Percentiles rank a stretch among this genome's conserved stretches.
phyloP scores from a whole-genome alignment of 2,797 vertebrate genomes.

The Sciaenops ocellatus region DNA sequence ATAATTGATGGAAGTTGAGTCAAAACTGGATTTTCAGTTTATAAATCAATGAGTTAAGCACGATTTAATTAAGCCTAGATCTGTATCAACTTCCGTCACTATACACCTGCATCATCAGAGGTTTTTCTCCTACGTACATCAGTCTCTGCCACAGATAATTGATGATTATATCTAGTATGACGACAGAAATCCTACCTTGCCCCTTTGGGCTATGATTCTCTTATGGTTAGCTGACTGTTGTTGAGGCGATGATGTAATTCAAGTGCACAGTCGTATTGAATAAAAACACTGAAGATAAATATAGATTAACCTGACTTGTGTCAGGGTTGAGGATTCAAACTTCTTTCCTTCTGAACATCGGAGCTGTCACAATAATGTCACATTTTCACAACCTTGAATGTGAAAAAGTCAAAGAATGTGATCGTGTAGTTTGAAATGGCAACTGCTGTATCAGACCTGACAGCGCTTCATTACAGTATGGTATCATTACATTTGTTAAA shows the following conservation, averaged over 20 bases:
- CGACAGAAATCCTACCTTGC: not conserved
- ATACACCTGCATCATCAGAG: slow-evolving; percentile 5
- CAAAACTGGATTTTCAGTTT: slow-evolving; percentile 30
- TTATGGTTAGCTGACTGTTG: not conserved
- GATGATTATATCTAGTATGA: not conserved
- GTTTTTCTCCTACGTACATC: slow-evolving; percentile 1
- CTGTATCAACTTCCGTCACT: slow-evolving; percentile 22
- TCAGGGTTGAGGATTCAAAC: not conserved
- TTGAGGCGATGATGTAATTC: not conserved
- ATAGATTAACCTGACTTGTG: no score
- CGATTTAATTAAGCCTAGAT: slow-evolving; percentile 32
- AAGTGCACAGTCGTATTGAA: not conserved
- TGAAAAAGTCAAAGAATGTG: not conserved
- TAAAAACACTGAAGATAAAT: not conserved
- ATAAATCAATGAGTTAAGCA: slow-evolving; percentile 26
- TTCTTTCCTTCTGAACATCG: not conserved
- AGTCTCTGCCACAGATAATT: not conserved
- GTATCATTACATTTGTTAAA: slow-evolving; percentile 6
- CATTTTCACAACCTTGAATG: not conserved
- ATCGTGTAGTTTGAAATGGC: not conserved
- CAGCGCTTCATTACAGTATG: not conserved
- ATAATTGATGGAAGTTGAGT: slow-evolving; percentile 25
- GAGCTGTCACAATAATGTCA: slow-evolving; percentile 1
- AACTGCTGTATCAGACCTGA: not conserved
- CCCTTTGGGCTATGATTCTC: not conserved